phyloP scores from a whole-genome alignment of 2,797 vertebrate genomes.

The Typhlichthys subterraneus region DNA sequence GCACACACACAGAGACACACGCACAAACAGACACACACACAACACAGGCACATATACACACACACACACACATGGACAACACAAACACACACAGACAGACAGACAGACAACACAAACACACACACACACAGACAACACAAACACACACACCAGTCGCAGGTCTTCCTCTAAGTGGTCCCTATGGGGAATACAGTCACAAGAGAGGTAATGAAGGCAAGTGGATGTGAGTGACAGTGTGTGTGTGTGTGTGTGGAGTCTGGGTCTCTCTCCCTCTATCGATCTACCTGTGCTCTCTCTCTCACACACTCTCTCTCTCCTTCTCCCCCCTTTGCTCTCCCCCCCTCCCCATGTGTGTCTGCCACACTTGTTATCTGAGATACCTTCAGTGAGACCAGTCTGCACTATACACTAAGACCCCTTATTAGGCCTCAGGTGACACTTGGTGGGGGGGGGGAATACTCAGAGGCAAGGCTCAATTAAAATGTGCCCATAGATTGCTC shows the following conservation, averaged over 20 bases:
- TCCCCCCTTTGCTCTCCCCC: constrained; percentile 1
- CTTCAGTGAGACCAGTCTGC: constrained; percentile 40
- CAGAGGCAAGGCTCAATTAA: constrained; percentile 38
- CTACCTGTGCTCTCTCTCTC: not conserved
- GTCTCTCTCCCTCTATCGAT: not conserved
- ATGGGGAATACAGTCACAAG: no score
- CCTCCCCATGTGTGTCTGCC: constrained; percentile 3
- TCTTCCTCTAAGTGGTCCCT: no score
- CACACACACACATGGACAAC: no score
- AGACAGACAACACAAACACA: no score
- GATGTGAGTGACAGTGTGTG: not conserved
- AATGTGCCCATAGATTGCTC: constrained; percentile 39
- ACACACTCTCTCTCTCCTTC: not conserved
- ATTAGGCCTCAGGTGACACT: constrained; percentile 45
- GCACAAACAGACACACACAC: no score
- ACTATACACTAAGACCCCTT: constrained; percentile 33
- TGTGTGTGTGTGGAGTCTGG: not conserved
- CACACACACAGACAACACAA: no score
- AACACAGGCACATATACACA: no score
- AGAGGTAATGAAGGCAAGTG: not conserved
- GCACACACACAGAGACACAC: no score
- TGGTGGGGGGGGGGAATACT: not conserved
- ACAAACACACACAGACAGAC: no score
- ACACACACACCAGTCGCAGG: no score
- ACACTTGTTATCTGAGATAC: constrained; percentile 34